Percentiles rank a stretch among this genome's conserved stretches.
phyloP scores from a whole-genome alignment of 1,140 invertebrate species.

The Helicoverpa zea region DNA sequence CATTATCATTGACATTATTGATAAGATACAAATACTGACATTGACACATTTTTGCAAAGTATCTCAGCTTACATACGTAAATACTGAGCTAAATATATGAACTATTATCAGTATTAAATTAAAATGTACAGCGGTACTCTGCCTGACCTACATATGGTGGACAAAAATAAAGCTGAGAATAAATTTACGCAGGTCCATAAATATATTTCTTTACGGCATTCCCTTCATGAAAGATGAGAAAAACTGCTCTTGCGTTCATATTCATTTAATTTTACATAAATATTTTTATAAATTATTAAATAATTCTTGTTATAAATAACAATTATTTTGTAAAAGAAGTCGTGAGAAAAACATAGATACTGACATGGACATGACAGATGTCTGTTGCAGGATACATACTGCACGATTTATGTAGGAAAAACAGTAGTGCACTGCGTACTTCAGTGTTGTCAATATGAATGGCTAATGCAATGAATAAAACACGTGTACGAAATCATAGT shows the following conservation, averaged over 20 bases:
- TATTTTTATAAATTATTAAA: neutral
- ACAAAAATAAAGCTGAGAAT: slow-evolving; percentile 43
- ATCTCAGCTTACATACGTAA: slow-evolving; percentile 37
- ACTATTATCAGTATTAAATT: slow-evolving; percentile 44
- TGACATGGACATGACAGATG: slow-evolving; percentile 2
- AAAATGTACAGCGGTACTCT: slow-evolving; percentile 33
- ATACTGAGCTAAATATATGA: slow-evolving; percentile 7
- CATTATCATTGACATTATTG: slow-evolving; percentile 51
- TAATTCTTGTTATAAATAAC: too few species aligned
- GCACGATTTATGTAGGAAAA: slow-evolving; percentile 39
- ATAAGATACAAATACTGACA: slow-evolving; percentile 47
- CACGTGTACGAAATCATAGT: slow-evolving; percentile 50
- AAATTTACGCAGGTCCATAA: slow-evolving; percentile 40
- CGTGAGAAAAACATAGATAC: slow-evolving; percentile 6
- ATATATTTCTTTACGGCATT: slow-evolving; percentile 44
- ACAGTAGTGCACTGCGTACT: slow-evolving; percentile 29
- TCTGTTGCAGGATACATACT: slow-evolving; percentile 9
- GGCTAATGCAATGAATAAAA: slow-evolving; percentile 51
- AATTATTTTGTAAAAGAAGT: neutral
- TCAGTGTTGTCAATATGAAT: slow-evolving; percentile 42
- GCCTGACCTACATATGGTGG: slow-evolving; percentile 33
- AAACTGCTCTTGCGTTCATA: slow-evolving; percentile 7
- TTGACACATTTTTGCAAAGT: slow-evolving; percentile 49
- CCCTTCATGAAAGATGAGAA: slow-evolving; percentile 26
- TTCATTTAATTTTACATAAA: neutral